Percentiles rank a stretch among this genome's conserved stretches.
Evolutionary conservation across 2,888 invertebrate species (phyloP).

Genomic region (Lacanobia oleracea): DNA sequence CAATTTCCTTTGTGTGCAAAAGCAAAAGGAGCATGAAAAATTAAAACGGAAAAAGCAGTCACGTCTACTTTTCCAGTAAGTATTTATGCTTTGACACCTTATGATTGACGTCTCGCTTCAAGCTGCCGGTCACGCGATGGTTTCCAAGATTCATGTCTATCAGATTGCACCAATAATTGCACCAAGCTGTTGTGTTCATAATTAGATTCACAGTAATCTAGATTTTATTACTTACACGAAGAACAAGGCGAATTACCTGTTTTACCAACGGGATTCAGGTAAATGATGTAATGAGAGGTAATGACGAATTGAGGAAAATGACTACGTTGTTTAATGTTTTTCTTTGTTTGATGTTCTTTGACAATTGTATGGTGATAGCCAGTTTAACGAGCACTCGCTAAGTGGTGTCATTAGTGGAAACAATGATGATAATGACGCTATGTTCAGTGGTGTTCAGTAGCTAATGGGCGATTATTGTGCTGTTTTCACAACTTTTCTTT

Average conservation of each 20-base stretch:
- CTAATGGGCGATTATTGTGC: constrained; percentile 52
- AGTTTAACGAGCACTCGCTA: constrained; percentile 55
- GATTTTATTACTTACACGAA: constrained; percentile 64
- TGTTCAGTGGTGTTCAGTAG: constrained; percentile 53
- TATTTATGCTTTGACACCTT: constrained; percentile 59
- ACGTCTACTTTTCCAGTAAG: constrained; percentile 44
- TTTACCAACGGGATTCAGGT: constrained; percentile 56
- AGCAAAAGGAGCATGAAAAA: constrained; percentile 47
- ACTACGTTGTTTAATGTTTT: constrained; percentile 28
- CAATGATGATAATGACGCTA: constrained; percentile 50
- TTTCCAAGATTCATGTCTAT: constrained; percentile 68
- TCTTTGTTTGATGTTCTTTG: constrained; percentile 55
- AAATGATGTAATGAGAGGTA: constrained; percentile 48
- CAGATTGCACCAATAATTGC: constrained; percentile 72
- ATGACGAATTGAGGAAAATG: constrained; percentile 55
- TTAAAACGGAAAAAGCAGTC: constrained; percentile 39
- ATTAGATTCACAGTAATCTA: constrained; percentile 69
- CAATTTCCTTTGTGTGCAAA: constrained; percentile 41
- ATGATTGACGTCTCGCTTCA: constrained; percentile 66
- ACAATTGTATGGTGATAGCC: constrained; percentile 50
- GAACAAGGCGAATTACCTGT: constrained; percentile 52
- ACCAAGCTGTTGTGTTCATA: constrained; percentile 61
- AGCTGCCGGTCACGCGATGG: constrained; percentile 70
- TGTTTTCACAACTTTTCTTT: constrained; percentile 49
- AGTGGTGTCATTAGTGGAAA: constrained; percentile 53